phyloP scores from a whole-genome alignment of 37 sponge, comb jelly and placozoan species.

The Agelas oroides region DNA sequence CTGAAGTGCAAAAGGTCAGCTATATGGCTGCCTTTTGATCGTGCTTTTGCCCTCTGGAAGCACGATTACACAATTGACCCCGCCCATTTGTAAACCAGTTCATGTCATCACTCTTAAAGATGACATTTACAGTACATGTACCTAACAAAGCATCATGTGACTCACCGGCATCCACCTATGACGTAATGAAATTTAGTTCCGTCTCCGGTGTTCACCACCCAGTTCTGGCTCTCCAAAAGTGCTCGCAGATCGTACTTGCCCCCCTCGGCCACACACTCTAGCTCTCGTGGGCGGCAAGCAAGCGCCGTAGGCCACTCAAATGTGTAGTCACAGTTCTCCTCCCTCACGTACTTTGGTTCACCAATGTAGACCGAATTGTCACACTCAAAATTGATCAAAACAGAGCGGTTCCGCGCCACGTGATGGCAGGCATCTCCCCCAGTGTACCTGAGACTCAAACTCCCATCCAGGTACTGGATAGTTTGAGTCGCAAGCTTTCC shows the following conservation, averaged over 20 bases:
- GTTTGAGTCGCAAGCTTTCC: conserved; percentile 17
- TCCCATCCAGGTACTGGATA: conserved; percentile 52
- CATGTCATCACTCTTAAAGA: too few relatives aligned
- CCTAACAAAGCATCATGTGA: too few relatives aligned
- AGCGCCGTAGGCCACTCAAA: conserved; percentile 77
- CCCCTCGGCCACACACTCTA: conserved; percentile 69
- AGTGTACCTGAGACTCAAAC: conserved; percentile 30
- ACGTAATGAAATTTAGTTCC: conserved; percentile 4
- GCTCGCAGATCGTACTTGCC: conserved; percentile 66
- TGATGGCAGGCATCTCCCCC: conserved; percentile 57
- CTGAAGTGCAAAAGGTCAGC: too few relatives aligned
- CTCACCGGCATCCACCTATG: conserved; percentile 67
- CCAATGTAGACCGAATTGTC: conserved; percentile 22
- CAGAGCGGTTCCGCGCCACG: conserved; percentile 1
- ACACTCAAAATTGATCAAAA: conserved; percentile 69
- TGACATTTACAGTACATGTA: too few relatives aligned
- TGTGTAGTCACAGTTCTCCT: conserved; percentile 66
- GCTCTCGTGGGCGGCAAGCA: conserved; percentile 64
- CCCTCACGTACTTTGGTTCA: conserved; percentile 48
- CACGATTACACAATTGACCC: too few relatives aligned
- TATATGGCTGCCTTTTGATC: too few relatives aligned
- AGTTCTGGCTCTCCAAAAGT: conserved; percentile 31
- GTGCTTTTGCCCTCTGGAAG: too few relatives aligned
- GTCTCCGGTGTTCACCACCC: conserved; percentile 17
- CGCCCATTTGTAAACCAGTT: too few relatives aligned